These are phyloP conservation scores for Orthosia gothica DNA, from an alignment of 2,888 invertebrate genomes.

Conservation along the genomic window DNA sequence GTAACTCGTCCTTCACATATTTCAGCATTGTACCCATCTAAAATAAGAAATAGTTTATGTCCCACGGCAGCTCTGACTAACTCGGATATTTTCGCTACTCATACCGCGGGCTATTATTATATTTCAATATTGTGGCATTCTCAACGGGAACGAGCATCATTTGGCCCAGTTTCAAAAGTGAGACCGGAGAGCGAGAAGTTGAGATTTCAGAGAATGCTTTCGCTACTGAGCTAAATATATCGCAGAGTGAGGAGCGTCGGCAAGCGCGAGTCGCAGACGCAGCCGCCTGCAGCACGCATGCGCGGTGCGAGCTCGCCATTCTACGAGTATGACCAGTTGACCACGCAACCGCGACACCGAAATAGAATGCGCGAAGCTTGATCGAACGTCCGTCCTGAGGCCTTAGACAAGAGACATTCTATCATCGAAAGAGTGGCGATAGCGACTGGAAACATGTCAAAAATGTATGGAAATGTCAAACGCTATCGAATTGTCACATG, in stretches of 20 bases:
- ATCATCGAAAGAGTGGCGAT: too few species aligned
- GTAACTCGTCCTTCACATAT: conserved; percentile 84
- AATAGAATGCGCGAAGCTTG: conserved; percentile 80
- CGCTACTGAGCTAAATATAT: conserved; percentile 88
- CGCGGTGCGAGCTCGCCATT: conserved; percentile 58
- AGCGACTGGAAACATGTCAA: too few species aligned
- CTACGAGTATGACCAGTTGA: conserved; percentile 40
- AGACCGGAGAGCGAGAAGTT: conserved; percentile 89
- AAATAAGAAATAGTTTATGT: conserved; percentile 82
- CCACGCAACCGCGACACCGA: conserved; percentile 74
- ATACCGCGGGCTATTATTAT: conserved; percentile 89
- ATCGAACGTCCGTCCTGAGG: conserved; percentile 64
- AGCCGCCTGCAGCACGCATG: conserved; percentile 64
- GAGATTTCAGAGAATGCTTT: conserved; percentile 89
- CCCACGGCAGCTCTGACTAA: conserved; percentile 86
- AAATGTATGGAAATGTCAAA: too few species aligned
- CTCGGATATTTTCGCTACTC: conserved; percentile 88
- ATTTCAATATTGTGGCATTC: conserved; percentile 91
- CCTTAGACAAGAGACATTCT: too few species aligned
- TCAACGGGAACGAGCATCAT: conserved; percentile 88
- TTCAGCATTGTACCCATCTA: conserved; percentile 85
- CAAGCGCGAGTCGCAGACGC: conserved; percentile 66
- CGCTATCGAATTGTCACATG: too few species aligned
- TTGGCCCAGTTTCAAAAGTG: conserved; percentile 91
- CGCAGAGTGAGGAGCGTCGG: conserved; percentile 71